Percentiles rank a stretch among this genome's conserved stretches.
Evolutionary conservation across 2,888 invertebrate species (phyloP).

Genomic region (Agrotis puta): DNA sequence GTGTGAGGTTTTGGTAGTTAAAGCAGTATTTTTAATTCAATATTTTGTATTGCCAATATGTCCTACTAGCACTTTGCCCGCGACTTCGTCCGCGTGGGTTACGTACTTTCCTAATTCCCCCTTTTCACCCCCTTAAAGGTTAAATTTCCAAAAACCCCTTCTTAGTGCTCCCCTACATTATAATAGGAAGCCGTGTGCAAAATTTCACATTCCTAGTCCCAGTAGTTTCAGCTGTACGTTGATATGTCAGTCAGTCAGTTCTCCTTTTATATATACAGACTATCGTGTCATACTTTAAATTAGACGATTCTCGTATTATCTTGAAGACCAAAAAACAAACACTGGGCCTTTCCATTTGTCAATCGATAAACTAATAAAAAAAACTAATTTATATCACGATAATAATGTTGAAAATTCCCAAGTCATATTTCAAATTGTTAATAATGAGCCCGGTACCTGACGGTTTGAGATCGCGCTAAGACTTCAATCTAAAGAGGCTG

Average conservation of each 20-base stretch:
- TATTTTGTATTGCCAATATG: not conserved
- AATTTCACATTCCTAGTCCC: no score
- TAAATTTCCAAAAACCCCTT: no score
- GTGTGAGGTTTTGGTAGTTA: not conserved
- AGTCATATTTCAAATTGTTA: slow-evolving; percentile 90
- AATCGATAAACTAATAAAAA: slow-evolving; percentile 76
- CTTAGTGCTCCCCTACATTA: no score
- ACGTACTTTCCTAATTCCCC: no score
- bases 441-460: slow-evolving; percentile 91
- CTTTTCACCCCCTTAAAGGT: no score
- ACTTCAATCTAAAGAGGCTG: slow-evolving; percentile 91
- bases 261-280: no score
- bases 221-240: no score
- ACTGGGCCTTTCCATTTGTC: slow-evolving; percentile 57
- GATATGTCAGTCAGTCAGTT: no score
- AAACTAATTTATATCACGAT: slow-evolving; percentile 82
- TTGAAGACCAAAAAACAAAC: slow-evolving; percentile 15
- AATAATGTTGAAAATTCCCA: slow-evolving; percentile 84
- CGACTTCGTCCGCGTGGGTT: no score
- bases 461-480: slow-evolving; percentile 91
- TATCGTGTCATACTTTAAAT: not conserved
- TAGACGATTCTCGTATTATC: not conserved
- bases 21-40: no score
- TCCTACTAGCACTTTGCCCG: no score
- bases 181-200: no score